These are phyloP conservation scores for Halcyon leucocephala DNA, from an alignment of 2,797 vertebrate species.

Conservation along the genomic window DNA sequence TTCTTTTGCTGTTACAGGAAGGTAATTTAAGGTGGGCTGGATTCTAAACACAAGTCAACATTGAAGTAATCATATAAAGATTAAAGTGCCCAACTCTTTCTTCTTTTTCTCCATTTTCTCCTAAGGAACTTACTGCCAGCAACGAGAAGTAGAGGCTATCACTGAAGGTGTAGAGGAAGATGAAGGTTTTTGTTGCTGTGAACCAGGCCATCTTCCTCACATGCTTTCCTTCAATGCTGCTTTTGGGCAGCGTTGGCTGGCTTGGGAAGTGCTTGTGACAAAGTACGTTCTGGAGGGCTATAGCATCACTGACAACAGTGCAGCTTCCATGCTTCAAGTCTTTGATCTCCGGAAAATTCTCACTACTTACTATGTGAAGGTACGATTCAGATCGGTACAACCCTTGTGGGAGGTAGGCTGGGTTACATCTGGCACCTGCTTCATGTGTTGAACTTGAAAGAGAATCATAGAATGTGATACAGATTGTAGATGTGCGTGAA, in stretches of 20 bases:
- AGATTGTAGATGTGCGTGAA: neutral
- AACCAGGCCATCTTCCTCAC: conserved; percentile 95
- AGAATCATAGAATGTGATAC: neutral
- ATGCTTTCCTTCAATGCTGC: conserved; percentile 95
- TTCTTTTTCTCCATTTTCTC: neutral
- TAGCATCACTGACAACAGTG: conserved; percentile 98
- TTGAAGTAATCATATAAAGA: neutral
- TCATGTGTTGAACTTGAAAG: fast-evolving
- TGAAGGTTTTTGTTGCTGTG: conserved; percentile 97
- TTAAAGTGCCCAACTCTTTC: neutral
- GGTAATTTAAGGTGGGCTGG: neutral
- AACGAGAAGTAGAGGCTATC: conserved; percentile 97
- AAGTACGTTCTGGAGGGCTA: conserved; percentile 98
- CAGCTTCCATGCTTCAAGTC: conserved; percentile 98
- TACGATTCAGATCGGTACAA: conserved; percentile 16
- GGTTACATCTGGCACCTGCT: neutral
- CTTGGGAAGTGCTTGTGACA: conserved; percentile 97
- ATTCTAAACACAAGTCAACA: neutral
- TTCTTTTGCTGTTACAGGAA: neutral
- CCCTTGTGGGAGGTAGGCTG: neutral
- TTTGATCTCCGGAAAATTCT: conserved; percentile 96
- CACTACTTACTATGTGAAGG: conserved; percentile 98
- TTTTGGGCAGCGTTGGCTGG: conserved; percentile 96
- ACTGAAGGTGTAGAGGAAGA: conserved; percentile 99
- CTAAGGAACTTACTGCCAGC: conserved; percentile 96